These are phyloP conservation scores for Tetragonisca angustula DNA, from an alignment of 2,888 invertebrate genomes.

Conservation along the genomic window DNA sequence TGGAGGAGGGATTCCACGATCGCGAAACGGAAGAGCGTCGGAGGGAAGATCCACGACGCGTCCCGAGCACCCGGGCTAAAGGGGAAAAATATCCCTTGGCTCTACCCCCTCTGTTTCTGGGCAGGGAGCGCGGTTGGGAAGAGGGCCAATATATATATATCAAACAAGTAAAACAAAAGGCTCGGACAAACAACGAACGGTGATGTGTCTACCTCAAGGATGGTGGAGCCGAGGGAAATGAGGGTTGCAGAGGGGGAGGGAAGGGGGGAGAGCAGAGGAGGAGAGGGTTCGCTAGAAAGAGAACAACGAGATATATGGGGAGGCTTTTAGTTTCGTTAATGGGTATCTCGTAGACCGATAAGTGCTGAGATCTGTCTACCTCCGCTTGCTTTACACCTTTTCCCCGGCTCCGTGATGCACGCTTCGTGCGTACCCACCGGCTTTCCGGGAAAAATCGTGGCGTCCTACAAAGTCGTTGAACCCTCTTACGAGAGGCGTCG, in stretches of 20 bases:
- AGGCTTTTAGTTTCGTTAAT: constrained; percentile 84
- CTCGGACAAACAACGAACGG: constrained; percentile 80
- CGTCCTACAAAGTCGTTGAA: constrained; percentile 22
- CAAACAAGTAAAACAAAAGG: constrained; percentile 80
- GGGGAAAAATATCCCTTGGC: constrained; percentile 33
- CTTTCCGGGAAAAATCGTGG: constrained; percentile 57
- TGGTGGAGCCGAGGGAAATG: constrained; percentile 66
- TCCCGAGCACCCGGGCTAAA: constrained; percentile 23
- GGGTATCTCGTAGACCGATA: constrained; percentile 84
- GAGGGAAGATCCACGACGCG: constrained; percentile 46
- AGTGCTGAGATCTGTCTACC: constrained; percentile 84
- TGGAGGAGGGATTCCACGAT: constrained; percentile 17
- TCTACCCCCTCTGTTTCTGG: constrained; percentile 42
- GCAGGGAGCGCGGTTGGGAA: constrained; percentile 50
- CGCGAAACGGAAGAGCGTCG: constrained; percentile 29
- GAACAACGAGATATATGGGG: constrained; percentile 82
- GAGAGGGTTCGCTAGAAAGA: constrained; percentile 76
- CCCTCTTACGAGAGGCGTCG: background rate
- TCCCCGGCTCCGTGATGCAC: constrained; percentile 64
- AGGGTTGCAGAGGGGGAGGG: constrained; percentile 57
- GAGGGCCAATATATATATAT: constrained; percentile 81
- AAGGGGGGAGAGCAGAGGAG: constrained; percentile 49
- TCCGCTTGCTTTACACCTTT: constrained; percentile 83
- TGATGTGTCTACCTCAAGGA: constrained; percentile 82
- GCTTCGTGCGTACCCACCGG: constrained; percentile 50